Evolutionary conservation across 2,113 vertebrate species (phyloP), one percentile per base, ranked within the genome.

Genomic region (Odontesthes bonariensis): DNA sequence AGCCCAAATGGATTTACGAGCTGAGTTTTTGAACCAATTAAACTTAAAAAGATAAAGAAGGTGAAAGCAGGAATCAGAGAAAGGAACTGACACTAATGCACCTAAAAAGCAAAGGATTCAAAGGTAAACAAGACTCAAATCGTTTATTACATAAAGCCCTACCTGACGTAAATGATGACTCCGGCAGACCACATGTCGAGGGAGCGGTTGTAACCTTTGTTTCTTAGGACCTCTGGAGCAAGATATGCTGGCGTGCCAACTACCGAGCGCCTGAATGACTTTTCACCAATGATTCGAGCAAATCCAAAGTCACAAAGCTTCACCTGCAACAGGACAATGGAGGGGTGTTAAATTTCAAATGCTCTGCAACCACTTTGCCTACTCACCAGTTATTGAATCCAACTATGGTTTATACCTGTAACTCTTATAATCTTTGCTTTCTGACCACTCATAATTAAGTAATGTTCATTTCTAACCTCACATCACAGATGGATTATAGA

Each of bases 131-230:
- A n/a, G 35, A 38, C 13, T 20, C 16, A 38, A 35, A 51, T 35
- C 46, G 38, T 17, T 11, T 17, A 19, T 35, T 14, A 13, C 9
- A 23, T 22, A 22, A 22, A 3, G 2, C 31, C 40, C 20, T 20
- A 92, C 91, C 91, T 92, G 54, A 99, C 97, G 19, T 99, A 99
- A 89, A 99, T 94, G 87, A 99, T 99, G 75, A 99, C 98, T 2
- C 98, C 98, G 19, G 99, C 98, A 1, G 97, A 98, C 97, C 98
- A 99, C 98, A 99, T 98, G 92, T 99, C 98, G 71, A 99, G 92
- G 0, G 98, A 99, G 47, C 97, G 96, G 90, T 99, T 99, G 76
- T 99, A 99, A 73, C 98, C 97, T 88, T 98, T 98, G 94, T 98
- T 99, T 31, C 97, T 92, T 22, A 99, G 93, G 5, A 99, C 98